Conservation (phyloP, 2,888 invertebrate genomes). For the Shargacucullia verbasci region DNA sequence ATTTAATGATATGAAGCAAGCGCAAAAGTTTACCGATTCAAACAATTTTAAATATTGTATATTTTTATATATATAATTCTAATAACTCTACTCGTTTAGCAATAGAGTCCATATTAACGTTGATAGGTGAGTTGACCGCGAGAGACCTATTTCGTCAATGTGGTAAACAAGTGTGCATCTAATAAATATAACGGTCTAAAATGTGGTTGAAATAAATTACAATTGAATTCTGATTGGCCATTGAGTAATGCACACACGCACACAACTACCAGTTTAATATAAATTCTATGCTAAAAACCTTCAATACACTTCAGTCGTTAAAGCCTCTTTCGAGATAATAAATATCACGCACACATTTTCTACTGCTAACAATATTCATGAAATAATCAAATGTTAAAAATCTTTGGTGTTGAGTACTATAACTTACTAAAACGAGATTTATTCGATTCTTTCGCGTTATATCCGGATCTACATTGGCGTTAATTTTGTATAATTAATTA, state of each 20-base stretch:
- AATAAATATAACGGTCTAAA: no score
- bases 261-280: slow-evolving; percentile 25
- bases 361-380: slow-evolving; percentile 46
- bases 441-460: no score
- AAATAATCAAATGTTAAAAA: slow-evolving; percentile 41
- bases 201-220: no score
- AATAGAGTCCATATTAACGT: slow-evolving; percentile 24
- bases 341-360: slow-evolving; percentile 51
- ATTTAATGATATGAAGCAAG: slow-evolving; percentile 86
- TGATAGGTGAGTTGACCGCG: slow-evolving; percentile 3
- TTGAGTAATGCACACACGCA: no score
- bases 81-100: slow-evolving; percentile 39
- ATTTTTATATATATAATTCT: slow-evolving; percentile 23
- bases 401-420: slow-evolving; percentile 58
- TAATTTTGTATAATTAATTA: no score
- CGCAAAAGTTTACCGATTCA: slow-evolving; percentile 70
- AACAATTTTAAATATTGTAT: slow-evolving; percentile 45
- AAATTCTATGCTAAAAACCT: slow-evolving; percentile 14
- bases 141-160: no score
- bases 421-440: slow-evolving; percentile 36
- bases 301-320: slow-evolving; percentile 48
- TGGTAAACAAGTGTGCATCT: no score
- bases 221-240: no score
- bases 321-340: slow-evolving; percentile 56
- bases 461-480: no score